phyloP scores from a whole-genome alignment of 2,888 invertebrate species.

The Autographa gamma region DNA sequence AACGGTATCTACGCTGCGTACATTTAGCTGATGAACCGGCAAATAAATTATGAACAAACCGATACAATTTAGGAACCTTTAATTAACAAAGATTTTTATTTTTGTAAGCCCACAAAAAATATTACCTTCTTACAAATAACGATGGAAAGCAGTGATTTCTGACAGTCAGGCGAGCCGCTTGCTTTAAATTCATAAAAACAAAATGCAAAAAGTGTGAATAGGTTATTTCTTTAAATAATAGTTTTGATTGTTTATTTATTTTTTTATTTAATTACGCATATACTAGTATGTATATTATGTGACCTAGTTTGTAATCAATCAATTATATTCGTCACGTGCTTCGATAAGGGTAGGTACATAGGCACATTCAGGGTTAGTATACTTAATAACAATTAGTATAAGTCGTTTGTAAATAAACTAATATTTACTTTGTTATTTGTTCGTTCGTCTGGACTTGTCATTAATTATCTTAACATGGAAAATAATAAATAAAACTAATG shows the following conservation, averaged over 20 bases:
- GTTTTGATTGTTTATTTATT: background rate
- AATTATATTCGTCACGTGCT: conserved; percentile 9
- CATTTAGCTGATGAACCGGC: background rate
- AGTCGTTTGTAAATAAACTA: background rate
- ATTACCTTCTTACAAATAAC: no score
- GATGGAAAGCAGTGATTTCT: no score
- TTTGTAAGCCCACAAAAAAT: no score
- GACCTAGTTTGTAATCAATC: conserved; percentile 38
- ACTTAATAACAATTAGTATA: conserved; percentile 6
- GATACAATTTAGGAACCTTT: background rate
- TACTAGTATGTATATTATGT: conserved; percentile 6
- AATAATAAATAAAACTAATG: no score
- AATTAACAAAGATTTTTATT: no score
- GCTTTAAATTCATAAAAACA: no score
- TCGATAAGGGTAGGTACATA: conserved; percentile 18
- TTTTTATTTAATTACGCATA: background rate
- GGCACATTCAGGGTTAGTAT: conserved; percentile 11
- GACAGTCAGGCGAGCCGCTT: no score
- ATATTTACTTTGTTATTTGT: background rate
- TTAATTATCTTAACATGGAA: no score
- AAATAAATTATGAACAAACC: background rate
- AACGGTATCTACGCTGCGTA: background rate
- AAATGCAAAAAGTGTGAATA: no score
- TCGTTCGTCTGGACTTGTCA: background rate
- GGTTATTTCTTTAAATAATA: no score